These are phyloP conservation scores for Akabosia matsudoensis DNA, from an alignment of 1,140 invertebrate species.

Conservation along the genomic window DNA sequence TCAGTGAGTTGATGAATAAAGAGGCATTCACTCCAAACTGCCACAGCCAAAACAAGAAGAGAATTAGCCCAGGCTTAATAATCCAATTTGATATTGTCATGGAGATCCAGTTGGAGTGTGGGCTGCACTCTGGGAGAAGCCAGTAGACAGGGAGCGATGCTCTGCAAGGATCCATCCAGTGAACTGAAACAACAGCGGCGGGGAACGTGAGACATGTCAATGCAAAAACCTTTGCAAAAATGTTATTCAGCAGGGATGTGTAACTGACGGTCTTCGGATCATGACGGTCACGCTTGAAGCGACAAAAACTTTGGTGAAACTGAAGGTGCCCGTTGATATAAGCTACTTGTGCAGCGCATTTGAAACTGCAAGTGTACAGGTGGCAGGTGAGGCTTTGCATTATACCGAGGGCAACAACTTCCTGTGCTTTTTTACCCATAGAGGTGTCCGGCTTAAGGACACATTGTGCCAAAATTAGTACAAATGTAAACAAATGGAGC, in stretches of 20 bases:
- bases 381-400: neutral
- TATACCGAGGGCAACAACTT: neutral
- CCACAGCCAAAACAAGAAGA: neutral
- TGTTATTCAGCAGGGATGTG: neutral
- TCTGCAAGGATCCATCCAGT: neutral
- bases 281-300: neutral
- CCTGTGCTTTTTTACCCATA: neutral
- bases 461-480: neutral
- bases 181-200: neutral
- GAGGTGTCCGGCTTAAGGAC: neutral
- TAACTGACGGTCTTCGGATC: neutral
- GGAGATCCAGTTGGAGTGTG: too few relatives aligned
- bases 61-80: too few relatives aligned
- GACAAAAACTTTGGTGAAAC: neutral
- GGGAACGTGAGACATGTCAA: neutral
- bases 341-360: neutral
- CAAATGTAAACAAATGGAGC: neutral
- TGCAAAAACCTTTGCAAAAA: neutral
- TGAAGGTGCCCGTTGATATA: neutral
- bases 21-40: neutral
- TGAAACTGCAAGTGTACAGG: neutral
- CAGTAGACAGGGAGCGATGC: neutral
- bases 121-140: neutral
- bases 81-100: too few relatives aligned
- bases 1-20: neutral